Percentiles rank a stretch among this genome's conserved stretches.
phyloP scores from a whole-genome alignment of 1,140 invertebrate genomes.

The Bombus polaris region DNA sequence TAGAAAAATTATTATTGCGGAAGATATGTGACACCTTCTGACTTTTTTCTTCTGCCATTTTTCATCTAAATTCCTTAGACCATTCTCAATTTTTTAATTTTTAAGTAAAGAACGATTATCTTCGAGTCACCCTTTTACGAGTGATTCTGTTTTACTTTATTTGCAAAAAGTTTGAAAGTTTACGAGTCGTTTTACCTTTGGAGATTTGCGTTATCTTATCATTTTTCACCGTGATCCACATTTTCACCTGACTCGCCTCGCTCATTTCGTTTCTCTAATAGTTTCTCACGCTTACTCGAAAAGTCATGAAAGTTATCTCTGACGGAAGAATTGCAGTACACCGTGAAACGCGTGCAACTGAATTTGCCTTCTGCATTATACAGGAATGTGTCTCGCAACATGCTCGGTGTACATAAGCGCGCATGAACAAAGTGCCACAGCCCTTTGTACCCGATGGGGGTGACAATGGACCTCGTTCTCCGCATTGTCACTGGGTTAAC shows the following conservation, averaged over 20 bases:
- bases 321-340: background rate
- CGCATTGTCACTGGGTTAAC: conserved; percentile 81
- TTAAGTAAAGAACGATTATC: background rate
- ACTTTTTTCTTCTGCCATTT: background rate
- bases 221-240: too few species aligned
- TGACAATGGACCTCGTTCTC: conserved; percentile 69
- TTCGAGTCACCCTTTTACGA: background rate
- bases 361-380: conserved; percentile 78
- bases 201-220: background rate
- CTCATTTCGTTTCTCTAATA: background rate
- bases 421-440: conserved; percentile 61
- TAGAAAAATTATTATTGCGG: conserved; percentile 68
- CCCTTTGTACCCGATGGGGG: conserved; percentile 60
- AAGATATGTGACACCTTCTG: conserved; percentile 57
- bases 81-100: background rate
- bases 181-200: background rate
- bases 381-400: conserved; percentile 75
- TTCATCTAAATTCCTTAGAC: background rate
- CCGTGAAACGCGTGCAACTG: conserved; percentile 26
- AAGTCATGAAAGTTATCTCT: conserved; percentile 26
- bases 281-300: background rate
- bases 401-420: conserved; percentile 53
- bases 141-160: background rate
- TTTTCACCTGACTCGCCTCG: background rate
- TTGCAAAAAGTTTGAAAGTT: background rate